Percentiles rank a stretch among this genome's conserved stretches.
phyloP scores from a whole-genome alignment of 2,113 vertebrate species.

The Malaclemys terrapin region DNA sequence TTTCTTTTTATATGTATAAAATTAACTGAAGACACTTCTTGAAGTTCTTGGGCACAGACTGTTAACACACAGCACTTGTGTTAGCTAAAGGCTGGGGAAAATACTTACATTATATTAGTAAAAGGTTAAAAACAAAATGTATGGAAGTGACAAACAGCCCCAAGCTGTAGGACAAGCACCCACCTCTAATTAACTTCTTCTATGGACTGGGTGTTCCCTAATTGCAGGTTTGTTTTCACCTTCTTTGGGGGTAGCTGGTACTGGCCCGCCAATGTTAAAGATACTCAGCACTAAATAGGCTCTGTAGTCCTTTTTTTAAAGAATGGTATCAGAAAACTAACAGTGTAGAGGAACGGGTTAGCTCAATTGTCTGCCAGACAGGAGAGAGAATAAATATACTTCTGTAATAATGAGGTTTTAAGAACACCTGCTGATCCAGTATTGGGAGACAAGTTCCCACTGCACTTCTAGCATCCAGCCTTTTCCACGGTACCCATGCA shows the following conservation, averaged over 20 bases:
- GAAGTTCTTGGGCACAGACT: too few species aligned
- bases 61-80: too few species aligned
- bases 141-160: too few species aligned
- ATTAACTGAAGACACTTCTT: too few species aligned
- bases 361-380: not conserved
- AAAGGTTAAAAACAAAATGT: too few species aligned
- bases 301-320: not conserved
- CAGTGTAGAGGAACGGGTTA: not conserved
- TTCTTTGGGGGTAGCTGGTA: not conserved
- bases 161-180: too few species aligned
- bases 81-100: too few species aligned
- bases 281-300: not conserved
- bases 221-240: not conserved
- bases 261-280: not conserved
- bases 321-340: not conserved
- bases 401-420: not conserved
- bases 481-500: not conserved
- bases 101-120: too few species aligned
- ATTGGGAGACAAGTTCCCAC: not conserved
- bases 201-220: not conserved
- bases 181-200: too few species aligned
- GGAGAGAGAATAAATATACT: not conserved
- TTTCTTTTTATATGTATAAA: too few species aligned
- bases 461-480: not conserved
- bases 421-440: not conserved